Evolutionary conservation across 2,888 invertebrate species (phyloP).

Genomic region (Orchesellides sinensis): DNA sequence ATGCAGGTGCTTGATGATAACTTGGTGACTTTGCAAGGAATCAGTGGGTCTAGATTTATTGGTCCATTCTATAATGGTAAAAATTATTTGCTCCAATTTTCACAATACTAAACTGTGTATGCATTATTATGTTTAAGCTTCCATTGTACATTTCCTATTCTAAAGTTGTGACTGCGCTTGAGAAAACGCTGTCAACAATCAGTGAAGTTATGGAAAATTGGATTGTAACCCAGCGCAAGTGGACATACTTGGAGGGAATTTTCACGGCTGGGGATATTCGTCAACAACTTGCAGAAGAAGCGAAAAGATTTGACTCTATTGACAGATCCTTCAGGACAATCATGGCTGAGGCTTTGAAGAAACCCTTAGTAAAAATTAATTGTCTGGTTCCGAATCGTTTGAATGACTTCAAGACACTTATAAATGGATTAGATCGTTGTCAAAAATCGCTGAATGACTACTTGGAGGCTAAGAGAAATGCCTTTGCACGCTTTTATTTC

Average conservation of each 20-base stretch:
- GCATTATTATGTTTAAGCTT: no score
- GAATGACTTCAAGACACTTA: conserved; percentile 85
- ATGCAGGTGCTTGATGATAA: conserved; percentile 90
- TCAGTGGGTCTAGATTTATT: conserved; percentile 93
- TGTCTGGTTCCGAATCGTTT: conserved; percentile 86
- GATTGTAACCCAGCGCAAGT: conserved; percentile 91
- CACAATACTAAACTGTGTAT: no score
- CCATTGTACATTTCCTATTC: conserved; percentile 77
- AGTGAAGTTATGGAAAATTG: conserved; percentile 93
- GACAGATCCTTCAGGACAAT: conserved; percentile 81
- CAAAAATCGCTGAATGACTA: conserved; percentile 95
- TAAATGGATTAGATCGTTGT: conserved; percentile 88
- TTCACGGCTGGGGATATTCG: conserved; percentile 94
- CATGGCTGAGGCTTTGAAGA: conserved; percentile 90
- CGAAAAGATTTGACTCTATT: conserved; percentile 92
- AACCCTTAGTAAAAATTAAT: conserved; percentile 87
- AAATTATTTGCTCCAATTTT: background rate
- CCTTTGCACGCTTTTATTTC: conserved; percentile 95
- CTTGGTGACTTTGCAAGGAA: conserved; percentile 92
- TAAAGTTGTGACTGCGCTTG: conserved; percentile 89
- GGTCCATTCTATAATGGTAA: conserved; percentile 83
- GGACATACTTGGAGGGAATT: conserved; percentile 95
- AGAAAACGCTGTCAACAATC: conserved; percentile 86
- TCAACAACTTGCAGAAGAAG: conserved; percentile 91
- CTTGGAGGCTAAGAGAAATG: conserved; percentile 89